phyloP scores from a whole-genome alignment of 1,140 invertebrate species.

The Calephelis virginiensis region DNA sequence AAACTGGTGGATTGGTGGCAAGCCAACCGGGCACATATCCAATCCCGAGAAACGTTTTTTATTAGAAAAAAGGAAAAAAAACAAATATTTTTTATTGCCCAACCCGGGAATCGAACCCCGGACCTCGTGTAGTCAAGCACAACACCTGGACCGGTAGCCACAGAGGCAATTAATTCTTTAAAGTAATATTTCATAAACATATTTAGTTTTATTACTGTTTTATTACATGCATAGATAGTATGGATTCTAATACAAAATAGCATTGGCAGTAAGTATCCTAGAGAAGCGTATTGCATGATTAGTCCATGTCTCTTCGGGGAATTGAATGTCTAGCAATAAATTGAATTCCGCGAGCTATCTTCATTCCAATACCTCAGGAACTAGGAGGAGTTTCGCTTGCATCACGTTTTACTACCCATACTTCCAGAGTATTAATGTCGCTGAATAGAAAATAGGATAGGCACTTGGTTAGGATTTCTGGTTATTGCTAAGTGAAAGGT shows the following conservation, averaged over 20 bases:
- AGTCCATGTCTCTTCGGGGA: conserved; percentile 49
- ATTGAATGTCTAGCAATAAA: conserved; percentile 36
- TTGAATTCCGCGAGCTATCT: conserved; percentile 19
- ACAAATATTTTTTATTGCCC: no score
- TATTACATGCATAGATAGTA: no score
- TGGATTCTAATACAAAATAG: conserved; percentile 11
- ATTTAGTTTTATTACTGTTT: no score
- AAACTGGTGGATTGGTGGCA: no score
- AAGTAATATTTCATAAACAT: no score
- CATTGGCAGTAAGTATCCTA: conserved; percentile 8
- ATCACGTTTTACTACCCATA: conserved; percentile 28
- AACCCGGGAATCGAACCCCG: no score
- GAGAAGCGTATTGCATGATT: conserved; percentile 42
- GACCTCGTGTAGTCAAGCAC: no score
- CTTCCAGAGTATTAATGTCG: conserved; percentile 43
- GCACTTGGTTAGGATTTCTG: conserved; percentile 29
- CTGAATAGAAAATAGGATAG: conserved; percentile 37
- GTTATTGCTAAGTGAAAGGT: conserved; percentile 8
- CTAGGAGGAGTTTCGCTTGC: conserved; percentile 27
- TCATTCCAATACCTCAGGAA: conserved; percentile 10
- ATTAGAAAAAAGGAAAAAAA: no score
- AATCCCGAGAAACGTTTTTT: no score
- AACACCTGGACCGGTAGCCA: no score
- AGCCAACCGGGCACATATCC: no score
- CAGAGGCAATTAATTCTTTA: no score